Evolutionary conservation across 2,888 invertebrate genomes (phyloP).

Genomic region (Acholoe squamosa): DNA sequence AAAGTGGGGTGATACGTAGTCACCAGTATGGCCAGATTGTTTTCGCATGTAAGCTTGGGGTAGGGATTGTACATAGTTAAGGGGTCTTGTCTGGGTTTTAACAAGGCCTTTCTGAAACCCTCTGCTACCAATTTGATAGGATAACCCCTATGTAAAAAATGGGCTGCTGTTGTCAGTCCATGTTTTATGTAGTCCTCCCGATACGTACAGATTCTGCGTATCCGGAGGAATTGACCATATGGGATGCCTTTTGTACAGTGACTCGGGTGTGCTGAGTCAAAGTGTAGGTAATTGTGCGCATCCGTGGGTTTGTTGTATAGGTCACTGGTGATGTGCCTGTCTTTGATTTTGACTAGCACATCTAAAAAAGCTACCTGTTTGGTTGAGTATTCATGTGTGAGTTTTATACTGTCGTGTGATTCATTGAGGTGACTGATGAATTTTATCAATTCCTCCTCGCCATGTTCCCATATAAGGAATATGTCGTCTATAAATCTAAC

Average conservation of each 20-base stretch:
- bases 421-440: neutral
- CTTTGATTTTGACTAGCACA: neutral
- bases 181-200: too few relatives aligned
- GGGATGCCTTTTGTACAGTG: neutral
- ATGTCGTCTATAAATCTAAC: neutral
- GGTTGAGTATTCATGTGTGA: neutral
- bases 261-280: neutral
- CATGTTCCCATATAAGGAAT: too few relatives aligned
- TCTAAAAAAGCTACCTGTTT: neutral
- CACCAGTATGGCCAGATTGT: too few relatives aligned
- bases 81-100: too few relatives aligned
- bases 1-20: too few relatives aligned
- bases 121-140: too few relatives aligned
- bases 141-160: too few relatives aligned
- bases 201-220: too few relatives aligned
- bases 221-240: conserved; percentile 1
- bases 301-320: conserved; percentile 11
- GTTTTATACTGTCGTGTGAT: neutral
- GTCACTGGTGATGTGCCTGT: neutral
- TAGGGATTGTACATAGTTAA: too few relatives aligned
- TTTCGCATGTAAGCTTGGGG: too few relatives aligned
- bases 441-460: neutral
- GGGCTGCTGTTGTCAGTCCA: too few relatives aligned
- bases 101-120: too few relatives aligned
- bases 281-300: conserved; percentile 12